Evolutionary conservation across 2,113 vertebrate genomes (phyloP), one percentile per base, ranked within the genome.

Genomic region (Tiliqua scincoides): DNA sequence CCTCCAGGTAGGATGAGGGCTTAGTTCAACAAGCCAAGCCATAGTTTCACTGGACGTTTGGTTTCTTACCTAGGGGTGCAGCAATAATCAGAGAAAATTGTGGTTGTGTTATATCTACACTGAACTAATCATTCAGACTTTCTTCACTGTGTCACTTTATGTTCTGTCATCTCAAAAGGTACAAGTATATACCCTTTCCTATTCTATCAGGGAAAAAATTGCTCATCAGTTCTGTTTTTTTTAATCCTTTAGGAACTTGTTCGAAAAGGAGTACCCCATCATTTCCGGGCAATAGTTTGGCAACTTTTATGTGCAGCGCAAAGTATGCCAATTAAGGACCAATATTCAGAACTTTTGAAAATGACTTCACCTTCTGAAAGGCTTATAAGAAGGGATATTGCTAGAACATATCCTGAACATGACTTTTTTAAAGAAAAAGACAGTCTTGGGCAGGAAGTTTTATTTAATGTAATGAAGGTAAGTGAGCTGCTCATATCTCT

Each of bases 401-500:
- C 99, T 87, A 98, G 99, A 93, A 99, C 99, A 3, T 99, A 99
- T 52, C 99, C 99, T 0, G 98, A 99, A 86, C 99, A 99, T 25
- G 98, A 98, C n/a, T 99, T 99, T 96, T 99, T 99, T 95, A 99
- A 98, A 94, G 98, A 99, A 96, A 99, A 99, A 91, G 99, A 99
- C 94, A 99, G 98, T 89, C 95, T 98, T 89, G 99, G 99, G 21
- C 99, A 99, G 92, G 99, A 99, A 85, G 99, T 99, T 94, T 98
- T 99, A 91, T 99, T 99, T 96, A 99, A 99, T n/a, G 99, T 99
- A 87, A 99, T 99, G 99, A 99, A 99, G 98, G 99, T 98, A 93
- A 91, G 95, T 93, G 79, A 75, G 0, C 48, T 15, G 77, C 85
- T 86, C n/a, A 62, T 35, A 68, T 4, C 15, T 84, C 25, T 88